phyloP scores from a whole-genome alignment of 2,113 vertebrate genomes.

The Cathartes aura region DNA sequence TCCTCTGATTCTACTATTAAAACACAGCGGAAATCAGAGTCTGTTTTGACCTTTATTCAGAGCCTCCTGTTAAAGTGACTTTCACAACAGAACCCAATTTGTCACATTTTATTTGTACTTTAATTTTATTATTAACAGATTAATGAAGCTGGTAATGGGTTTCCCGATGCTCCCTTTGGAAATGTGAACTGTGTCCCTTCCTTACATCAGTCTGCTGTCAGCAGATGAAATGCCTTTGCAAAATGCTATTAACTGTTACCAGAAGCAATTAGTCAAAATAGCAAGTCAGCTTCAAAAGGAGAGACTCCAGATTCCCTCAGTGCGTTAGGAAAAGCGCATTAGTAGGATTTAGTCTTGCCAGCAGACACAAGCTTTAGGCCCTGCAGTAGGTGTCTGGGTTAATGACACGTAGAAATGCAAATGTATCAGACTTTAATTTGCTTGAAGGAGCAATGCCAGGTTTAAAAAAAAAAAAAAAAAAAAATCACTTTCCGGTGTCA shows the following conservation, averaged over 20 bases:
- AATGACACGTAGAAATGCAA: slow-evolving; percentile 39
- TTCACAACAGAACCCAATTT: slow-evolving; percentile 59
- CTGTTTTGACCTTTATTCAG: slow-evolving; percentile 62
- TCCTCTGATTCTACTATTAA: slow-evolving; percentile 37
- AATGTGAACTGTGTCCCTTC: slow-evolving; percentile 59
- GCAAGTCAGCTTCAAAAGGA: slow-evolving; percentile 30
- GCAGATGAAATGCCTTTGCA: slow-evolving; percentile 57
- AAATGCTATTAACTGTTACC: slow-evolving; percentile 64
- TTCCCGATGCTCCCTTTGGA: slow-evolving; percentile 55
- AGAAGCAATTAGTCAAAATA: slow-evolving; percentile 64
- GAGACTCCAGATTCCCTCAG: slow-evolving; percentile 19
- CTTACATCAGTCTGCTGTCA: slow-evolving; percentile 62
- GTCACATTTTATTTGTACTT: slow-evolving; percentile 68
- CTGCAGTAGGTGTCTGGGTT: slow-evolving; percentile 6
- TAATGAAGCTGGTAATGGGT: slow-evolving; percentile 67
- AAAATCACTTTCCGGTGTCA: background rate
- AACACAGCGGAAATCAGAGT: slow-evolving; percentile 22
- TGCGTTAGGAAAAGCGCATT: background rate
- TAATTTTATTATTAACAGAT: slow-evolving; percentile 73
- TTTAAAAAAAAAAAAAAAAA: background rate
- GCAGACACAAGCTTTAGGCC: background rate
- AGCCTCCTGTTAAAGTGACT: slow-evolving; percentile 37
- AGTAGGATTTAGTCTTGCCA: slow-evolving; percentile 42
- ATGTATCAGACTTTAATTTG: slow-evolving; percentile 15
- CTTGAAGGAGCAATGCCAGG: background rate